Evolutionary conservation across 2,888 invertebrate species (phyloP).

Genomic region (Trichopria drosophilae): DNA sequence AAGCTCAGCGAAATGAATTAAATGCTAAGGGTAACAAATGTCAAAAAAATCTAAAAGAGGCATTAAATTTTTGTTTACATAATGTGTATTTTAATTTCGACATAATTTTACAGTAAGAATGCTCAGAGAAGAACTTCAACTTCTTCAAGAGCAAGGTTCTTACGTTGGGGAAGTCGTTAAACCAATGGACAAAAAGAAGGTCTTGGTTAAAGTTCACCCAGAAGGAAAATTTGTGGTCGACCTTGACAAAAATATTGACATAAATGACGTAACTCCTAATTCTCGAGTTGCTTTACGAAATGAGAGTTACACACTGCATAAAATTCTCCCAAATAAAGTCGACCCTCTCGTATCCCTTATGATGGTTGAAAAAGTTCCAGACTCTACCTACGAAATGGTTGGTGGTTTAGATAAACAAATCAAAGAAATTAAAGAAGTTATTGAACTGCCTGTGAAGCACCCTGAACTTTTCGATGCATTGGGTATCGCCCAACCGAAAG

Average conservation of each 20-base stretch:
- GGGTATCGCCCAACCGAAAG: slow-evolving; percentile 98
- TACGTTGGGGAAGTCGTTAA: slow-evolving; percentile 99
- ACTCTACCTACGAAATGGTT: slow-evolving; percentile 99
- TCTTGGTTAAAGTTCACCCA: slow-evolving; percentile 97
- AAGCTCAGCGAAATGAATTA: slow-evolving; percentile 97
- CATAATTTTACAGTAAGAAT: slow-evolving; percentile 75
- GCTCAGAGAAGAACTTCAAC: slow-evolving; percentile 94
- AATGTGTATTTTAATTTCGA: slow-evolving; percentile 1
- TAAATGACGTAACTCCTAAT: slow-evolving; percentile 96
- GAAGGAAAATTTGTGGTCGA: slow-evolving; percentile 99
- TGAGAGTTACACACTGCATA: slow-evolving; percentile 97
- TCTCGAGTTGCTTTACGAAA: slow-evolving; percentile 96
- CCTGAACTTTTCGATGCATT: slow-evolving; percentile 99
- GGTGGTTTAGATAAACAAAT: slow-evolving; percentile 99
- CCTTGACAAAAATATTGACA: slow-evolving; percentile 98
- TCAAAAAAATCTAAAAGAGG: not conserved
- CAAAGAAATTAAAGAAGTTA: slow-evolving; percentile 99
- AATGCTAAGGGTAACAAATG: slow-evolving; percentile 85
- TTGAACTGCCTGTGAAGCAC: slow-evolving; percentile 98
- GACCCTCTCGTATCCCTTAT: slow-evolving; percentile 98
- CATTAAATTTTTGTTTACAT: not conserved
- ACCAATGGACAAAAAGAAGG: slow-evolving; percentile 99
- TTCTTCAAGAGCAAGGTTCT: slow-evolving; percentile 96
- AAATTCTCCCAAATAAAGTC: slow-evolving; percentile 98
- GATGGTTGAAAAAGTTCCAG: slow-evolving; percentile 99